A percentile compares a stretch with the other conserved stretches of the same genome.
Conservation (phyloP, 2,888 invertebrate species). For the Drosophila anomalata region DNA sequence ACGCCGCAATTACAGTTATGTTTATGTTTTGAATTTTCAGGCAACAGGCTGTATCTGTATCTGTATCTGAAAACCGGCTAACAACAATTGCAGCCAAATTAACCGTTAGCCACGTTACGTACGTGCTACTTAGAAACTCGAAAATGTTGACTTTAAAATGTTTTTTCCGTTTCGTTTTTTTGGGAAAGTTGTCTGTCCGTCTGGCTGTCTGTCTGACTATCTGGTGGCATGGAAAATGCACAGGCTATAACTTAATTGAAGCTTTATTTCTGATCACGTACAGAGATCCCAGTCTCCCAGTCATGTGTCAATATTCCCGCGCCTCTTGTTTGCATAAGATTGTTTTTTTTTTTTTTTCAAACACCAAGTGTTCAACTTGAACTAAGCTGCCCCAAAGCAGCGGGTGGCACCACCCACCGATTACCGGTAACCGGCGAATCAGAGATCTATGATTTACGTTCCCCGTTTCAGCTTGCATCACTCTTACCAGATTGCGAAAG, state of each 20-base stretch:
- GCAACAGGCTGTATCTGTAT: constrained; percentile 6
- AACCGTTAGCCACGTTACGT: constrained; percentile 70
- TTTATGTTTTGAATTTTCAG: constrained; percentile 46
- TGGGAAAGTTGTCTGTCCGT: constrained; percentile 38
- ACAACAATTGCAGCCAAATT: constrained; percentile 55
- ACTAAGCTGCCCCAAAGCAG: constrained; percentile 14
- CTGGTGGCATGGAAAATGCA: constrained; percentile 2
- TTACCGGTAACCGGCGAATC: constrained; percentile 2
- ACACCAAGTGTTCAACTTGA: constrained; percentile 21
- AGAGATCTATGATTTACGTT: constrained; percentile 9
- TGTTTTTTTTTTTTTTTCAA: neutral
- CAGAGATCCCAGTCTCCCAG: constrained; percentile 2
- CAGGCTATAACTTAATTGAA: constrained; percentile 32
- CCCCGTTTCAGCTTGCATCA: constrained; percentile 23
- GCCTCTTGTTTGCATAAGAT: constrained; percentile 31
- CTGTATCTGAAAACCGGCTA: neutral
- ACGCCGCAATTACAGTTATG: constrained; percentile 73
- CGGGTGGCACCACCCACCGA: constrained; percentile 36
- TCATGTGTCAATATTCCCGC: constrained; percentile 28
- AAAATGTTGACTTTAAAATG: constrained; percentile 13
- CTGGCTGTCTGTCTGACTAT: constrained; percentile 13
- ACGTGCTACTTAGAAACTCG: constrained; percentile 61
- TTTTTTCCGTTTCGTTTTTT: constrained; percentile 14
- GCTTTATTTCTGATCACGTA: constrained; percentile 23
- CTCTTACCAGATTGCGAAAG: constrained; percentile 52